Evolutionary conservation across 2,113 vertebrate genomes (phyloP).

Genomic region (Gambusia affinis): DNA sequence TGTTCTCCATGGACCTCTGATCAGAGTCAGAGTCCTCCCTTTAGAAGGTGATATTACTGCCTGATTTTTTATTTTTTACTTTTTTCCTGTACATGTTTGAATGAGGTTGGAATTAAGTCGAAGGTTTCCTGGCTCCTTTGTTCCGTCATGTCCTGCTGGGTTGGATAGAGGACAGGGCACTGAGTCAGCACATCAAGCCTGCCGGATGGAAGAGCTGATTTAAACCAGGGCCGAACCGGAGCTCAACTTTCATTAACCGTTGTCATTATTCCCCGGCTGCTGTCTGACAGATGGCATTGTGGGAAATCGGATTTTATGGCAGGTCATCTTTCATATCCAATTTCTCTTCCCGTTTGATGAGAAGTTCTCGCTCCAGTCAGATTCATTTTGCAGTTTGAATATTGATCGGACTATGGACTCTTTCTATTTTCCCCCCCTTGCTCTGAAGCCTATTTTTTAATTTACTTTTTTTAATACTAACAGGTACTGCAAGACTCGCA

Average conservation of each 20-base stretch:
- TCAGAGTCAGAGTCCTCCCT: slow-evolving; percentile 7
- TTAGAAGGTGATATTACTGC: slow-evolving; percentile 1
- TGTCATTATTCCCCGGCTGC: slow-evolving; percentile 76
- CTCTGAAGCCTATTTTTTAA: slow-evolving; percentile 6
- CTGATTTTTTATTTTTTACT: background rate
- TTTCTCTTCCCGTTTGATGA: slow-evolving; percentile 81
- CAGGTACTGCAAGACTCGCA: slow-evolving; percentile 49
- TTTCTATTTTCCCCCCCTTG: slow-evolving; percentile 19
- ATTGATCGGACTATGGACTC: slow-evolving; percentile 71
- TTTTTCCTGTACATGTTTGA: slow-evolving; percentile 4
- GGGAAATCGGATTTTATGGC: slow-evolving; percentile 81
- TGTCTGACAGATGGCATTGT: slow-evolving; percentile 82
- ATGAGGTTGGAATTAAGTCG: slow-evolving; percentile 35
- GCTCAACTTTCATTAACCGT: slow-evolving; percentile 81
- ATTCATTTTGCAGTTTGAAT: slow-evolving; percentile 84
- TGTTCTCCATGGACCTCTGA: slow-evolving; percentile 22
- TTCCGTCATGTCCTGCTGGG: slow-evolving; percentile 49
- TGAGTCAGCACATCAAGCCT: slow-evolving; percentile 71
- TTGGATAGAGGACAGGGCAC: slow-evolving; percentile 45
- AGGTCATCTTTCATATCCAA: slow-evolving; percentile 84
- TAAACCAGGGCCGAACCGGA: slow-evolving; percentile 72
- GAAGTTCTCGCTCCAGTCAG: slow-evolving; percentile 79
- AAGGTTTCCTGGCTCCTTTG: slow-evolving; percentile 37
- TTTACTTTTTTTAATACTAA: slow-evolving; percentile 26
- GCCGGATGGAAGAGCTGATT: slow-evolving; percentile 66